Conservation (phyloP, 2,113 vertebrate genomes). For the Hippotragus niger region DNA sequence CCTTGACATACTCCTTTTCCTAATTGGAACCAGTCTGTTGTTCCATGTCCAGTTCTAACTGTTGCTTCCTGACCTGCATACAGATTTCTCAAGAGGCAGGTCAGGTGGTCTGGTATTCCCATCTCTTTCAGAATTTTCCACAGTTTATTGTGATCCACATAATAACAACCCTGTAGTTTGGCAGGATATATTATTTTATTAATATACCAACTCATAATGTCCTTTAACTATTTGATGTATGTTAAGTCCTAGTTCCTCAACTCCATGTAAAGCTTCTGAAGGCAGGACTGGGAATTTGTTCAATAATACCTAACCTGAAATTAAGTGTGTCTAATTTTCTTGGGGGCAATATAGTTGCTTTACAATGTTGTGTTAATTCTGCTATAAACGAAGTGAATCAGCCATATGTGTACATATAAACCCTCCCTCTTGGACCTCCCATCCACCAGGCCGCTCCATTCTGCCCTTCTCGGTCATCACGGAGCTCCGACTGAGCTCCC, state of each 20-base stretch:
- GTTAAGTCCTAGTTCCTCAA: background rate
- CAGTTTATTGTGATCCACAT: too few relatives aligned
- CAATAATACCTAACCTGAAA: background rate
- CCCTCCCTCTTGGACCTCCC: background rate
- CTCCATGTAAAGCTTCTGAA: background rate
- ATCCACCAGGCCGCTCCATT: background rate
- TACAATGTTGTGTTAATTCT: background rate
- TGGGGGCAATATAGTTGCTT: background rate
- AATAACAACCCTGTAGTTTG: background rate
- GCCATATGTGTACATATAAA: background rate
- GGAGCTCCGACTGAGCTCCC: background rate
- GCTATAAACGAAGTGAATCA: background rate
- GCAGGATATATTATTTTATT: background rate
- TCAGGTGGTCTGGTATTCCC: too few relatives aligned
- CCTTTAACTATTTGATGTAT: background rate
- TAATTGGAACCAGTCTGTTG: too few relatives aligned
- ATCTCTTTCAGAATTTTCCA: too few relatives aligned
- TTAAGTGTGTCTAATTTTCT: background rate
- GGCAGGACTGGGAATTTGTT: background rate
- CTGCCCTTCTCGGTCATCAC: background rate
- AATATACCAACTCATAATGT: background rate
- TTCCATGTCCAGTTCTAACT: too few relatives aligned
- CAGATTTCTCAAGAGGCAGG: too few relatives aligned
- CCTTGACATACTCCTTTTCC: too few relatives aligned
- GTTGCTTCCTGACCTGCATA: too few relatives aligned